Evolutionary conservation across 2,888 invertebrate genomes (phyloP), one percentile per base, ranked within the genome.

Genomic region (Dynastes maya): DNA sequence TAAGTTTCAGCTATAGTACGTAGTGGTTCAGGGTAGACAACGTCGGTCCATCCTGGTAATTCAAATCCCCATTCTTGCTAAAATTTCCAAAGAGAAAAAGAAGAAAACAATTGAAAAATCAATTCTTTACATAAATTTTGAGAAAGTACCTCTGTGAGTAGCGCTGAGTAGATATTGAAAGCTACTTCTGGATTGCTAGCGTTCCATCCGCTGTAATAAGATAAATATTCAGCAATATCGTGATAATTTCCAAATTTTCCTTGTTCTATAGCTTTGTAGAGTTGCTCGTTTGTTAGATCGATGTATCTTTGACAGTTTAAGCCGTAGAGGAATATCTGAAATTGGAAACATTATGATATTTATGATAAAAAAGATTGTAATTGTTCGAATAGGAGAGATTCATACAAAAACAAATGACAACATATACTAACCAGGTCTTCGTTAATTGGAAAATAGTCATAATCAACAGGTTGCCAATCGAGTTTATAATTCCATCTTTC

Each of bases 1-100:
- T 89, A 89, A 40, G 89, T 81, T 65, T 85, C 82, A 0, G 87
- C 83, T 22, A 86, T 84, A 1, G 85, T 85, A 22, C 85, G 84
- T 29, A 86, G 84, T 16, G 88, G 86, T 78, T 85, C 77, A 0
- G 87, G 87, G 83, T 84, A 87, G 13, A 89, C 84, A 2, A 81
- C 81, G 3, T 83, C 78, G 0, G 89, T 86, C 90, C 90, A 90
- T 13, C 83, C 79, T 0, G 90, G 90, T 29, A 90, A 81, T 8
- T 83, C 61, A 11, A 89, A 82, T 68, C 87, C 87, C 81, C 85
- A 84, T 45, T 86, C 86, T 67, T 82, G 81, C 85, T 86, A 77
- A 79, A 49, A 63, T n/a, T n/a, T 64, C 29, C 13, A 32, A 37
- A 67, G 49, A 85, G 22, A 53, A 58, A 75, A 6, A 63, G 9